A percentile compares a stretch with the other conserved stretches of the same genome.
Conservation (phyloP, 1,140 invertebrate genomes). For the Eriocheir sinensis region DNA sequence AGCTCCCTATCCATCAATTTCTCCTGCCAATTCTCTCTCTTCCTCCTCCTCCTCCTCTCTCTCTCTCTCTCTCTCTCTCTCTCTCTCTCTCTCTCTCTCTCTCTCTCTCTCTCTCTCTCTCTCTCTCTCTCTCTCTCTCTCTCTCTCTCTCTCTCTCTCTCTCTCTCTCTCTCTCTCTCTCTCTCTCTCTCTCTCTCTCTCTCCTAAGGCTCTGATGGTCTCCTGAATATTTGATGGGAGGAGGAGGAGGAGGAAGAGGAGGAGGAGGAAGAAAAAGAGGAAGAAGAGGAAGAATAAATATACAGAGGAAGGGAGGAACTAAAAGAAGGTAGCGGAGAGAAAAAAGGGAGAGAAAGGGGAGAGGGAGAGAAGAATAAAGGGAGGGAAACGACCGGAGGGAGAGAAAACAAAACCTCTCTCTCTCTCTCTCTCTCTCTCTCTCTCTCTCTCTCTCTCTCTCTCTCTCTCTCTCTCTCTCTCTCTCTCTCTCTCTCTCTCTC, state of each 20-base stretch:
- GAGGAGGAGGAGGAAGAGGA: background rate
- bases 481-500: no score
- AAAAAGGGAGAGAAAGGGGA: background rate
- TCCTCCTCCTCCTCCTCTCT: background rate
- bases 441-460: background rate
- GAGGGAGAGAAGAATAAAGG: background rate
- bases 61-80: constrained; percentile 6
- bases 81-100: background rate
- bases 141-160: constrained; percentile 54
- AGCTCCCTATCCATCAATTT: background rate
- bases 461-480: constrained; percentile 1
- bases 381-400: background rate
- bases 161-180: constrained; percentile 52
- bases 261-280: background rate
- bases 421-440: constrained; percentile 4
- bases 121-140: constrained; percentile 55
- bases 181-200: constrained; percentile 35
- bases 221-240: background rate
- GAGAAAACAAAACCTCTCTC: background rate
- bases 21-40: background rate
- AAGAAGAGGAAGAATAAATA: background rate
- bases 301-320: background rate
- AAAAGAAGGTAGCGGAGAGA: background rate
- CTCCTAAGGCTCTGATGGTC: background rate
- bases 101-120: background rate